Evolutionary conservation across 2,113 vertebrate species (phyloP), one percentile per base, ranked within the genome.

Genomic region (Gobio gobio): DNA sequence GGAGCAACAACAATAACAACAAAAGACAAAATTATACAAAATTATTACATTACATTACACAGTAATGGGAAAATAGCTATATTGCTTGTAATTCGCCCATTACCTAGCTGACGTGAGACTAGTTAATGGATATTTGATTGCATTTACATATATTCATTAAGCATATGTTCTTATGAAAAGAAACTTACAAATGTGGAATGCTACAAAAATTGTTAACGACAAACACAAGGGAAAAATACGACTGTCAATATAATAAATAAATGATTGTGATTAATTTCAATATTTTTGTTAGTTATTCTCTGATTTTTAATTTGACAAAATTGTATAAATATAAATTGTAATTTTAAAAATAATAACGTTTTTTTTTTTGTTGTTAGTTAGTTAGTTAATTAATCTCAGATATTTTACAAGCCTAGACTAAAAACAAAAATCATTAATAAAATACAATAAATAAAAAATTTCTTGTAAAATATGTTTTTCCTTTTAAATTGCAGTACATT

Each of bases 41-140:
- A 12, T 43, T 1, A 2, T 12, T 5, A 43, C 40, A 70, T 70
- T 22, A 8, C 40, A 47, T 73, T 73, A 24, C 13, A 45, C 22
- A 24, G 40, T 45, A 10, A n/a, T 72, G 68, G 22, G 40, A n/a
- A 72, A 73, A 73, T 45, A 43, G 40, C 40, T 73, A 47, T 2
- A 72, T 72, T 45, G 20, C 68, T 72, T 72, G 40, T 10, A 72
- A n/a, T 24, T n/a, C 45, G 22, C 70, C 68, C 22, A 72, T n/a
- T 72, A n/a, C 40, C 22, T 45, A 45, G 40, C 68, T 73, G 43
- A 45, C 24, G 20, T 73, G 13, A 73, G 36, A 73, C 40, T 45
- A 45, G 40, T 45, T 73, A 73, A 45, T 47, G 22, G 22, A 47
- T 73, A 73, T 45, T 47, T 73, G 70, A 73, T 73, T 73, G 22